Conservation (phyloP, 2,797 vertebrate genomes). For the Oryzias dopingdopingensis region DNA sequence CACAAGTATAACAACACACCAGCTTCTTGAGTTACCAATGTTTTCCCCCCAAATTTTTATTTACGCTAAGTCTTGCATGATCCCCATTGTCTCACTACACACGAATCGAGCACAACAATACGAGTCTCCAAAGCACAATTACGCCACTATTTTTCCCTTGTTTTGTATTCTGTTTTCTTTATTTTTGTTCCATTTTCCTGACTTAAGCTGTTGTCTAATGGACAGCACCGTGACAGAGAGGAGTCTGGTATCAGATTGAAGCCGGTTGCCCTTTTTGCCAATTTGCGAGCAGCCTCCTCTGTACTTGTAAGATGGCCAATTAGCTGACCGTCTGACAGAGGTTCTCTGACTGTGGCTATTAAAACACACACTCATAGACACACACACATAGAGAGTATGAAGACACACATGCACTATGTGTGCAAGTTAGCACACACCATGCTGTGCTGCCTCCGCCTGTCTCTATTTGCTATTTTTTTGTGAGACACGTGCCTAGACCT, state of each 20-base stretch:
- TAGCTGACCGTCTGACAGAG: conserved; percentile 82
- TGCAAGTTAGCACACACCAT: conserved; percentile 9
- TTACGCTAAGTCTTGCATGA: conserved; percentile 73
- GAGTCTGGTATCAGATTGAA: conserved; percentile 79
- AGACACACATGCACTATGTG: conserved; percentile 26
- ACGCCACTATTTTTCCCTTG: conserved; percentile 67
- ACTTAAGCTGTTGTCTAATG: conserved; percentile 81
- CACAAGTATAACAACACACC: conserved; percentile 34
- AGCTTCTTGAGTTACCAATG: conserved; percentile 44
- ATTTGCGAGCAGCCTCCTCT: conserved; percentile 80
- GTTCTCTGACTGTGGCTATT: conserved; percentile 77
- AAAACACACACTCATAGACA: conserved; percentile 69
- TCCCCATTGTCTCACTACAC: conserved; percentile 66
- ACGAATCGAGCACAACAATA: conserved; percentile 65
- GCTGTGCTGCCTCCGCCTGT: conserved; percentile 50
- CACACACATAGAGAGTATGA: conserved; percentile 15
- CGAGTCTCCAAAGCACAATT: conserved; percentile 73
- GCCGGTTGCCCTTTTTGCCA: conserved; percentile 80
- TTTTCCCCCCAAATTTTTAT: conserved; percentile 63
- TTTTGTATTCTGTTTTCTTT: conserved; percentile 75
- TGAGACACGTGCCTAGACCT: conserved; percentile 53
- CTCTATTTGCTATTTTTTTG: conserved; percentile 64
- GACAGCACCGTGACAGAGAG: conserved; percentile 80
- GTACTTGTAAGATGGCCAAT: conserved; percentile 84
- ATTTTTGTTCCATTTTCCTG: conserved; percentile 74